Evolutionary conservation across 2,888 invertebrate species (phyloP), one percentile per base, ranked within the genome.

Genomic region (Dasypogon diadema): DNA sequence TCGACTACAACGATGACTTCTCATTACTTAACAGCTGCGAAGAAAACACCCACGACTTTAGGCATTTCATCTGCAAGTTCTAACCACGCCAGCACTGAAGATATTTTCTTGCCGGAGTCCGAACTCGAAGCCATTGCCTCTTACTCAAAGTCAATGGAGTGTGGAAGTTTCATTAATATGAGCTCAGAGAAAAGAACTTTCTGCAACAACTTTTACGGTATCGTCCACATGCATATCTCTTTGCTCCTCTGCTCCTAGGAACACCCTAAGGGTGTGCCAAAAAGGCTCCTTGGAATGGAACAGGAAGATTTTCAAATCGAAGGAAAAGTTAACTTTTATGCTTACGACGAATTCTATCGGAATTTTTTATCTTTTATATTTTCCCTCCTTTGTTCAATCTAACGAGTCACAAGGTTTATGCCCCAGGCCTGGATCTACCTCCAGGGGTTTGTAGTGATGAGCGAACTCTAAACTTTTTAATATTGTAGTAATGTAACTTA

Each of bases 91-190:
- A 48, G 46, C 48, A 48, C 37, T 48, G 48, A 48, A 68, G 48
- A 48, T 48, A 54, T 18, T 24, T n/a, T n/a, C 26, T 48, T 26
- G 14, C 24, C 48, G 16, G 24, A 48, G 54, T 21, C 65, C 65
- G 24, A 48, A 21, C 48, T 22, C 26, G 16, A 54, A 16, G 65
- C 46, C 16, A 48, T 34, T 24, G 48, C 65, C 65, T 21, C 48
- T 68, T 48, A 58, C 58, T 74, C 48, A 74, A 60, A 74, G 60
- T 74, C 74, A 74, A 74, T 74, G 74, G 74, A 60, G 74, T 74
- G 60, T 74, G 74, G 74, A 60, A 74, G 60, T 74, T 74, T 74
- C 60, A 48, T 74, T 74, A 74, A 74, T 74, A 48, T 73, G 54
- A 55, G 72, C 37, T 18, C 16, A 55, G 21, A 73, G 30, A 56